phyloP scores from a whole-genome alignment of 2,888 invertebrate species.

The Oscheius sp. region DNA sequence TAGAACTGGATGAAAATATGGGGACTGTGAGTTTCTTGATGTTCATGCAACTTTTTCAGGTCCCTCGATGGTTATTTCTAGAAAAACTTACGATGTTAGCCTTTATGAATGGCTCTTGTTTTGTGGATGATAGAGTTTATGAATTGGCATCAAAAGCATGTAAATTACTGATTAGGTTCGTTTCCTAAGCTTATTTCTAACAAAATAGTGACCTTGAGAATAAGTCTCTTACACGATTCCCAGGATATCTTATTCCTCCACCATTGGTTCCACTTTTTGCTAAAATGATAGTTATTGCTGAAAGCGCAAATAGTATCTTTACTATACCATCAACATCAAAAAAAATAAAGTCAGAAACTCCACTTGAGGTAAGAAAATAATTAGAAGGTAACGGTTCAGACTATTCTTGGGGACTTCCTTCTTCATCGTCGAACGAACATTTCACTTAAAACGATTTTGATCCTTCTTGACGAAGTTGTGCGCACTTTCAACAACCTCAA shows the following conservation, averaged over 20 bases:
- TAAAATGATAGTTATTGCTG: slow-evolving; percentile 5
- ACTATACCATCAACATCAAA: not conserved
- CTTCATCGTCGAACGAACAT: not conserved
- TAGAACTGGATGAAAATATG: too few relatives aligned
- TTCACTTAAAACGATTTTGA: too few relatives aligned
- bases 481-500: too few relatives aligned
- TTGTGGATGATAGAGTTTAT: slow-evolving; percentile 12
- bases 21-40: too few relatives aligned
- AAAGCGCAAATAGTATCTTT: not conserved
- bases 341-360: not conserved
- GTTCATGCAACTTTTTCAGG: slow-evolving; percentile 12
- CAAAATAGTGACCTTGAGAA: slow-evolving; percentile 4
- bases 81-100: slow-evolving; percentile 1
- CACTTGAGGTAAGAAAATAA: not conserved
- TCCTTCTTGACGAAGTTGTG: too few relatives aligned
- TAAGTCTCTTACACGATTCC: not conserved
- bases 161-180: not conserved
- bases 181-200: not conserved
- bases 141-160: not conserved
- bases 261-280: slow-evolving; percentile 2
- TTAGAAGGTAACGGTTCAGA: too few relatives aligned
- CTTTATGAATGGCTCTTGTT: not conserved
- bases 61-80: not conserved
- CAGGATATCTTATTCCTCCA: not conserved
- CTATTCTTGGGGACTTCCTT: too few relatives aligned